Percentiles rank a stretch among this genome's conserved stretches.
phyloP scores from a whole-genome alignment of 2,113 vertebrate species.

The Dasyprocta punctata region DNA sequence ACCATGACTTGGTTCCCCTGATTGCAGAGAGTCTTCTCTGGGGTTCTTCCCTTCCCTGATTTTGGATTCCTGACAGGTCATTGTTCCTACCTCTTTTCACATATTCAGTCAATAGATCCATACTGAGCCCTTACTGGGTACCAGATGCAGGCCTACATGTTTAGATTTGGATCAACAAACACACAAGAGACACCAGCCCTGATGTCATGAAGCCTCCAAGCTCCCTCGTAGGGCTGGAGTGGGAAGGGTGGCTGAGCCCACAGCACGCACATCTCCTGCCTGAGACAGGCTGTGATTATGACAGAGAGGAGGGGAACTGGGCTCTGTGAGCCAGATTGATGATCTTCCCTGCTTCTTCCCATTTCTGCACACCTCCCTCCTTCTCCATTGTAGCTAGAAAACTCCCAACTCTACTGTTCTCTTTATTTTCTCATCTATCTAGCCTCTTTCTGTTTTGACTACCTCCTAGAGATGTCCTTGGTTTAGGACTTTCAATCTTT shows the following conservation, averaged over 20 bases:
- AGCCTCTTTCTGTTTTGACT: background rate
- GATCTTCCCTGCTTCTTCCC: background rate
- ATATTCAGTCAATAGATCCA: background rate
- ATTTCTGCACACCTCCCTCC: background rate
- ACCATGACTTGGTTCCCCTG: background rate
- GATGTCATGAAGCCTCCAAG: accelerated
- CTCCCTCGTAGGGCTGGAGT: background rate
- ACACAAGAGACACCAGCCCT: background rate
- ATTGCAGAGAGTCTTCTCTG: background rate
- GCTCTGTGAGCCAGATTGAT: background rate
- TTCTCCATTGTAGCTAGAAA: background rate
- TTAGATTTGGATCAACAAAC: background rate
- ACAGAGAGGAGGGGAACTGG: accelerated
- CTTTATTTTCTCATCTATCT: background rate
- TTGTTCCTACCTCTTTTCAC: background rate
- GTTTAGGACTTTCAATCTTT: background rate
- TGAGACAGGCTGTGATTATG: background rate
- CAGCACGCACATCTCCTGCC: background rate
- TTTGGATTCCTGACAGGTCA: accelerated
- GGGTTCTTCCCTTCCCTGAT: background rate
- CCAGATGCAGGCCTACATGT: background rate
- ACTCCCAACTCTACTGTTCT: background rate
- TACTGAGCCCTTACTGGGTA: background rate
- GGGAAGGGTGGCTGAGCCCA: no score
- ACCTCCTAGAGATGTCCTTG: background rate